These are phyloP conservation scores for Campoplex capitator DNA, from an alignment of 2,888 invertebrate genomes.

Conservation along the genomic window DNA sequence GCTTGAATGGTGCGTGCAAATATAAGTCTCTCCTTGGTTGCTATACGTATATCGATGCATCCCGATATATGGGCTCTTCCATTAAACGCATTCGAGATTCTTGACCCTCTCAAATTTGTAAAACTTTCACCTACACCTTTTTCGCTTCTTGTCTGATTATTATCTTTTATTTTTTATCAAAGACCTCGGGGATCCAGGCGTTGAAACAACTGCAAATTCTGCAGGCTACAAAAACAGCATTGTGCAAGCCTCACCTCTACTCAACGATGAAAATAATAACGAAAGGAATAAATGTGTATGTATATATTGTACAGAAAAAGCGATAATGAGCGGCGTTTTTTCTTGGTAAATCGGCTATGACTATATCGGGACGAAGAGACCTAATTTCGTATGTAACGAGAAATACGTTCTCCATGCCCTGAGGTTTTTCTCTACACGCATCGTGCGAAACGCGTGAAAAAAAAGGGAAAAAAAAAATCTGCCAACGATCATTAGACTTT, in stretches of 20 bases:
- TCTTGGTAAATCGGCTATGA: conserved; percentile 48
- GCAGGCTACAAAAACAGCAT: conserved; percentile 49
- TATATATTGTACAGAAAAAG: conserved; percentile 14
- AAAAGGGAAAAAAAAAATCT: neutral
- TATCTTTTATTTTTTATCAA: neutral
- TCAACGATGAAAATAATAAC: conserved; percentile 1
- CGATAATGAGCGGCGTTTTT: neutral
- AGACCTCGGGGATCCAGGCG: conserved; percentile 58
- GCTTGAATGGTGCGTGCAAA: conserved; percentile 69
- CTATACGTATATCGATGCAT: neutral
- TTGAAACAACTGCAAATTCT: conserved; percentile 45
- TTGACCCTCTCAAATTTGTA: neutral
- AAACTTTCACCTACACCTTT: conserved; percentile 2
- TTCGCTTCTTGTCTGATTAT: conserved; percentile 26
- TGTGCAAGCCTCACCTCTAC: conserved; percentile 41
- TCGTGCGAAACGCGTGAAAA: conserved; percentile 14
- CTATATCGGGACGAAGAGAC: conserved; percentile 52
- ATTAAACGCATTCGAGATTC: neutral
- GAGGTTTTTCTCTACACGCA: neutral
- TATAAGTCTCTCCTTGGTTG: conserved; percentile 65
- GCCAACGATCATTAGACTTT: conserved; percentile 20
- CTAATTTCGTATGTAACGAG: conserved; percentile 51
- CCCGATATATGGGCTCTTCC: conserved; percentile 13
- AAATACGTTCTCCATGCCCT: conserved; percentile 39
- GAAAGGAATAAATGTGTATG: conserved; percentile 12